phyloP scores from a whole-genome alignment of 2,113 vertebrate species.

The Grammatotria lemairii region DNA sequence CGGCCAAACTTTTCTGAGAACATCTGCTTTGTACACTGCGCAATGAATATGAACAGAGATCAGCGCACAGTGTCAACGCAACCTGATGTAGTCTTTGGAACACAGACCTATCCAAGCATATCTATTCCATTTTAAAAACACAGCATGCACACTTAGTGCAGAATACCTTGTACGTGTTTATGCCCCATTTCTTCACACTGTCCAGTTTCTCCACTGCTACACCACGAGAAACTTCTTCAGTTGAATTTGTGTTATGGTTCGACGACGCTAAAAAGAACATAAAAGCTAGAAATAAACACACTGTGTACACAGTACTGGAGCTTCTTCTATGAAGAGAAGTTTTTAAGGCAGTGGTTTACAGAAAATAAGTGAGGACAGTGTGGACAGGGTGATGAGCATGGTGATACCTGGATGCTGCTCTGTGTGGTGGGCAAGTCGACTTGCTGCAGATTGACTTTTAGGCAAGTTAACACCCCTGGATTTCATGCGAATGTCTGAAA shows the following conservation, averaged over 20 bases:
- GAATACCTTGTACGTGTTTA: slow-evolving; percentile 94
- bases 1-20: slow-evolving; percentile 90
- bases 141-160: not conserved
- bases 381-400: not conserved
- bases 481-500: slow-evolving; percentile 78
- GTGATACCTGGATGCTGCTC: slow-evolving; percentile 67
- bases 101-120: not conserved
- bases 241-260: slow-evolving; percentile 72
- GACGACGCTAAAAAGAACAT: slow-evolving; percentile 70
- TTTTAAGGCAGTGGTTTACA: not conserved
- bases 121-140: not conserved
- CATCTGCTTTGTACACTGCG: slow-evolving; percentile 93
- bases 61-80: not conserved
- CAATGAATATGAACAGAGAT: not conserved
- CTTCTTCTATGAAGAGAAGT: not conserved
- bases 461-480: slow-evolving; percentile 62
- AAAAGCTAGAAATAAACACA: not conserved
- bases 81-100: not conserved
- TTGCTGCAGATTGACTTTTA: slow-evolving; percentile 69
- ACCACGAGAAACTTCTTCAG: slow-evolving; percentile 82
- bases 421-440: slow-evolving; percentile 69
- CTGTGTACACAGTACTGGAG: accelerated
- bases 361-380: not conserved
- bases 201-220: slow-evolving; percentile 95
- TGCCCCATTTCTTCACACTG: slow-evolving; percentile 93